Evolutionary conservation across 2,797 vertebrate species (phyloP), one percentile per base, ranked within the genome.

Genomic region (Odontamblyopus lacepedii): DNA sequence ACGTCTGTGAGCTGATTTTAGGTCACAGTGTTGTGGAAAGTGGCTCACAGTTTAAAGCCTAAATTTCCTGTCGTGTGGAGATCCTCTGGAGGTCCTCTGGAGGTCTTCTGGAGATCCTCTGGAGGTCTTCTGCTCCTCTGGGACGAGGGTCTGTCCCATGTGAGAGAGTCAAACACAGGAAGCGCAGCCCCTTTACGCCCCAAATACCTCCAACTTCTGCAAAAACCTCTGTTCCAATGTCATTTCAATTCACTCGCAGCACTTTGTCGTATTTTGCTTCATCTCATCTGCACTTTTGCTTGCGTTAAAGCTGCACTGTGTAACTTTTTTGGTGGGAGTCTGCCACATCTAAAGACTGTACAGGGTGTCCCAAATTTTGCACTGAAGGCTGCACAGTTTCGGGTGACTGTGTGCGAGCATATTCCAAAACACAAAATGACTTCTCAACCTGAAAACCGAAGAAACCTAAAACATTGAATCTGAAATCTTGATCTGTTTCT

Each of bases 101-200:
- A 29, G 63, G 15, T 18, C 57, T 4, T 60, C 12, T 12, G 26
- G 26, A 16, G 63, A 66, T 27, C 63, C 63, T 66, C 63, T 6
- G 41, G 63, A 29, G 63, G 15, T 18, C 57, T 5, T 30, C 12
- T 27, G 23, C 23, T 66, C 64, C 16, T 18, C 64, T 29, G 64
- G 44, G 64, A 66, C 16, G 3, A 2, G 44, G 7, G 19, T 66
- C 23, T 18, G 26, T 66, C 64, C 64, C 64, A 26, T 5, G 44
- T 18, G 64, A 29, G 15, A 1, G 6, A 9, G 11, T 9, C 18
- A 9, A 66, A 66, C 64, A 51, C 64, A 51, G 44, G 44, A 51
- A 51, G 63, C 26, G 63, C 26, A 29, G 26, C 64, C 16, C 50
- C 23, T 23, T 66, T 30, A 66, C 26, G 64, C 64, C 44, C 64